Percentiles rank a stretch among this genome's conserved stretches.
phyloP scores from a whole-genome alignment of 2,888 invertebrate genomes.

The Acanthosoma haemorrhoidale region DNA sequence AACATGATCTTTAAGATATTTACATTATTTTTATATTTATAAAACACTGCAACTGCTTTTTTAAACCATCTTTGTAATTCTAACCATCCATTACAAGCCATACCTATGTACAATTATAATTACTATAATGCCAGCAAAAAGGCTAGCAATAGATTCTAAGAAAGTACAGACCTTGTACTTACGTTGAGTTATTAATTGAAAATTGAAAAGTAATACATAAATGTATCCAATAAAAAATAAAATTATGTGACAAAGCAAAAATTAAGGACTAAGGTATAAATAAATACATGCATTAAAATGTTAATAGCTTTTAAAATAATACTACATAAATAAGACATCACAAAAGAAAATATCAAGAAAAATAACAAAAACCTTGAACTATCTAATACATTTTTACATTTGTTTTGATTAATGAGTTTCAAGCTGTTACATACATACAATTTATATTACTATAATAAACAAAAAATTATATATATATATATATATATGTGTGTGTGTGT shows the following conservation, averaged over 20 bases:
- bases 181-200: no score
- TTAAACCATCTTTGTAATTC: no score
- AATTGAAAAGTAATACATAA: no score
- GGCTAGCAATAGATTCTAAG: no score
- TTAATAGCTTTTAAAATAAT: constrained; percentile 16
- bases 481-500: background rate
- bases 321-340: constrained; percentile 6
- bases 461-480: background rate
- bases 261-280: background rate
- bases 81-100: no score
- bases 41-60: no score
- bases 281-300: constrained; percentile 19
- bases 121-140: no score
- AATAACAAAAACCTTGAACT: background rate
- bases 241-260: constrained; percentile 3
- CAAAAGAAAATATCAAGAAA: background rate
- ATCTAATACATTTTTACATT: background rate
- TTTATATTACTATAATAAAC: background rate
- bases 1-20: no score
- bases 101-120: no score
- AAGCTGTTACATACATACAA: constrained; percentile 14
- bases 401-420: constrained; percentile 4
- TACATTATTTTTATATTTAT: no score
- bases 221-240: background rate
- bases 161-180: no score